Conservation (phyloP, 2,797 vertebrate genomes). For the Silurus aristotelis region DNA sequence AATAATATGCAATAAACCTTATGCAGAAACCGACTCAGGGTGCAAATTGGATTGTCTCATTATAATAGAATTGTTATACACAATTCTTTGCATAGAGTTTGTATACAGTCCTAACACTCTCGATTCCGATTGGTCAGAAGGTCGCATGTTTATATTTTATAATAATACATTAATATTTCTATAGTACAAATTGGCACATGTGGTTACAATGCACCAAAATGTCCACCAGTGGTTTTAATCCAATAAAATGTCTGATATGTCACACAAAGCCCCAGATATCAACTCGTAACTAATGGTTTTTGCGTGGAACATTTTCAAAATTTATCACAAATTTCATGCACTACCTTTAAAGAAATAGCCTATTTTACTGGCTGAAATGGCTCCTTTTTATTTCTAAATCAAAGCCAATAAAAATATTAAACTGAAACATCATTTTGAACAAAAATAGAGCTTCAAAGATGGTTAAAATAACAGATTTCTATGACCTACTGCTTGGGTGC, state of each 20-base stretch:
- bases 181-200: not conserved
- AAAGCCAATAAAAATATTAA: no score
- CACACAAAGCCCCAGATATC: not conserved
- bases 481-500: no score
- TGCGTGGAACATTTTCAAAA: no score
- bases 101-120: not conserved
- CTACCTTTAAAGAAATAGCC: no score
- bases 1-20: not conserved
- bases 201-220: not conserved
- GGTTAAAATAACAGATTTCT: no score
- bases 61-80: not conserved
- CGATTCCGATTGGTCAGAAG: not conserved
- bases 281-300: not conserved
- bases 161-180: not conserved
- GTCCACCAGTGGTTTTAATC: not conserved
- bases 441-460: no score
- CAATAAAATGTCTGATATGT: not conserved
- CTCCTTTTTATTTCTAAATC: no score
- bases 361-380: no score
- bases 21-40: not conserved
- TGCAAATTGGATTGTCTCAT: no score
- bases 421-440: no score
- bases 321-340: no score
- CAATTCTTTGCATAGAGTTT: not conserved
- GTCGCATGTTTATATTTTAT: no score